Base-by-base conservation (phyloP, 2,888 invertebrate genomes). In the Altica lythri region DNA sequence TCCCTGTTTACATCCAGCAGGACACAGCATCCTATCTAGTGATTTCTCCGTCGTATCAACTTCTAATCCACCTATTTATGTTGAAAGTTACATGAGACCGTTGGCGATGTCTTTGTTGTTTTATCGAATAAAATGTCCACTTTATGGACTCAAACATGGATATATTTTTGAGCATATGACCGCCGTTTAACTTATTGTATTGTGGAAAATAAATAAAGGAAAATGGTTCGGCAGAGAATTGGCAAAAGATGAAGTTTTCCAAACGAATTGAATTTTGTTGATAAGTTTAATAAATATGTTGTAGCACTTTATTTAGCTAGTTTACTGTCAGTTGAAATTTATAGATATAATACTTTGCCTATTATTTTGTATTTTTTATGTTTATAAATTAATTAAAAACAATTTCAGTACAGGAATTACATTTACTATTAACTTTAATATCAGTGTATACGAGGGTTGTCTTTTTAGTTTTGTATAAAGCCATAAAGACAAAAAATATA, bases 11-110 rank as follows among this genome's bases (percentile, higher is more conserved):
- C 14, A 40, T 22, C 40, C 22, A 51, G 46, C 59, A 52, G 57
- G 57, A 60, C 59, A 57, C 55, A 52, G 51, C 56, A 52, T 60
- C 55, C 60, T 61, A 61, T 61, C 61, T 59, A 57, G 57, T 61
- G 61, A 61, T 57, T 61, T 57, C 52, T 56, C 46, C 54, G 55
- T 59, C 60, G 56, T 62, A 62, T 62, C 62, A 62, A 57, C 57
- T 59, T 62, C 62, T 66, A 66, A 65, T 65, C 65, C 66, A 29
- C 55, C 62, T 64, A 64, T 64, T 67, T 65, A 67, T 65, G 64
- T 64, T 64, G 64, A 64, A 67, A 67, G 59, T 67, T 67, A 61
- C 65, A 67, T 63, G 67, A 65, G 66, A 59, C 55, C 55, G 34
- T 40, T 40, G 58, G 55, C 55, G 56, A 57, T 57, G 62, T 63